Percentiles rank a stretch among this genome's conserved stretches.
phyloP scores from a whole-genome alignment of 2,113 vertebrate species.

The Daboia siamensis region DNA sequence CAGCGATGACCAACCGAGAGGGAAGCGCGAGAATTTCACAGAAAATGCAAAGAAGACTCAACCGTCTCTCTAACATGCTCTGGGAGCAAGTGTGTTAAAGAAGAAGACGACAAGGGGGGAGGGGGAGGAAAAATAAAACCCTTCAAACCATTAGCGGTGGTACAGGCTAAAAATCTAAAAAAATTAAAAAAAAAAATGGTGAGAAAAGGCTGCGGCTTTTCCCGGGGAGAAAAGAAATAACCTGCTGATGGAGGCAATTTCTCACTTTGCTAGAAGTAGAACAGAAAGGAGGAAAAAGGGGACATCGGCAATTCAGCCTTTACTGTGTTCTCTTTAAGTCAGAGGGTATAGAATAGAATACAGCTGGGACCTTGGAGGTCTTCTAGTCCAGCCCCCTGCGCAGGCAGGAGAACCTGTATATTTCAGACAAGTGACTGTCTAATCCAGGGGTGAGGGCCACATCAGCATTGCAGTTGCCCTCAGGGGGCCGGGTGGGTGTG shows the following conservation, averaged over 20 bases:
- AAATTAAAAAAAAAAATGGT: neutral
- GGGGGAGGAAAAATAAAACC: too few relatives aligned
- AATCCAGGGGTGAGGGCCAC: too few relatives aligned
- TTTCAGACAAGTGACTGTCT: too few relatives aligned
- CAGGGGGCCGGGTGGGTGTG: too few relatives aligned
- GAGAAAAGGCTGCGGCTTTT: neutral
- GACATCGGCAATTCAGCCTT: neutral
- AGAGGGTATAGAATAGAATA: too few relatives aligned
- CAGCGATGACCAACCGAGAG: neutral
- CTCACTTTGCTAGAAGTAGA: neutral
- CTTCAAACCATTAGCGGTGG: neutral
- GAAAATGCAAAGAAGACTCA: neutral
- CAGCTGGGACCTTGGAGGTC: too few relatives aligned
- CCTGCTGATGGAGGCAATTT: neutral
- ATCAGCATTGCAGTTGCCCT: too few relatives aligned
- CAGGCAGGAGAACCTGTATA: too few relatives aligned
- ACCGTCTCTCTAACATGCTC: neutral
- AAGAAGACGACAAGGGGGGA: neutral
- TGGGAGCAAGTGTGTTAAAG: neutral
- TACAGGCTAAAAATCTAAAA: neutral
- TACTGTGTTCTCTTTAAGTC: neutral
- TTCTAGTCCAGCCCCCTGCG: too few relatives aligned
- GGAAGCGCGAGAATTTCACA: neutral
- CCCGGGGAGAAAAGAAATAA: neutral
- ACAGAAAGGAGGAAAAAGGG: neutral